These are phyloP conservation scores for Pygocentrus nattereri DNA, from an alignment of 2,797 vertebrate species.

Conservation along the genomic window DNA sequence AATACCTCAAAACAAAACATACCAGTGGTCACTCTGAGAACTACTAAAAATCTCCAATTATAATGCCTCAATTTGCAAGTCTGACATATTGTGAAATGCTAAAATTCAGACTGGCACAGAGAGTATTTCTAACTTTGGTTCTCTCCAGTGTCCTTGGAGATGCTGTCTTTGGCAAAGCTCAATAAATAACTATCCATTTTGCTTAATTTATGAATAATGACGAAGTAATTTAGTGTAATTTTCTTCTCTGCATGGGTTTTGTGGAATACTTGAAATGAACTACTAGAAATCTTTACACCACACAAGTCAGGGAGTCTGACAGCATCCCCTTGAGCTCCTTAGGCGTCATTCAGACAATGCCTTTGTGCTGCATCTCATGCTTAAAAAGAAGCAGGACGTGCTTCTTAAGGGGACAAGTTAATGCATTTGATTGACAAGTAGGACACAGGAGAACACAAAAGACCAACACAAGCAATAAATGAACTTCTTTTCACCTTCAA, in stretches of 20 bases:
- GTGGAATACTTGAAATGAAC: slow-evolving; percentile 11
- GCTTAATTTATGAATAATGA: slow-evolving; percentile 16
- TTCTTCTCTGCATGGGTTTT: slow-evolving; percentile 13
- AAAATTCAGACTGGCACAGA: background rate
- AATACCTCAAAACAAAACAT: background rate
- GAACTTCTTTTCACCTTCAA: no score
- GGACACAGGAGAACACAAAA: no score
- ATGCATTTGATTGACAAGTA: no score
- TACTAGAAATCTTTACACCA: no score
- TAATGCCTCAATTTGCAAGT: background rate
- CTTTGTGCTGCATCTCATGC: no score
- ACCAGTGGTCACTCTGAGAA: background rate
- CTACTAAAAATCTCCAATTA: background rate
- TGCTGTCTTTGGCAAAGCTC: slow-evolving; percentile 15
- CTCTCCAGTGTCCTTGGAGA: background rate
- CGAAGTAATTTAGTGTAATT: slow-evolving; percentile 30
- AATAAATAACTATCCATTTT: slow-evolving; percentile 28
- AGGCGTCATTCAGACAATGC: no score
- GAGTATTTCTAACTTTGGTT: background rate
- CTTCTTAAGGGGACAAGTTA: no score
- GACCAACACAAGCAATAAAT: no score
- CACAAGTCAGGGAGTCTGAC: no score
- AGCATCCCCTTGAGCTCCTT: no score
- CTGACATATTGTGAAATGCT: background rate
- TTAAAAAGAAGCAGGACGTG: no score